These are phyloP conservation scores for Manduca sexta DNA, from an alignment of 1,140 invertebrate genomes.

Conservation along the genomic window DNA sequence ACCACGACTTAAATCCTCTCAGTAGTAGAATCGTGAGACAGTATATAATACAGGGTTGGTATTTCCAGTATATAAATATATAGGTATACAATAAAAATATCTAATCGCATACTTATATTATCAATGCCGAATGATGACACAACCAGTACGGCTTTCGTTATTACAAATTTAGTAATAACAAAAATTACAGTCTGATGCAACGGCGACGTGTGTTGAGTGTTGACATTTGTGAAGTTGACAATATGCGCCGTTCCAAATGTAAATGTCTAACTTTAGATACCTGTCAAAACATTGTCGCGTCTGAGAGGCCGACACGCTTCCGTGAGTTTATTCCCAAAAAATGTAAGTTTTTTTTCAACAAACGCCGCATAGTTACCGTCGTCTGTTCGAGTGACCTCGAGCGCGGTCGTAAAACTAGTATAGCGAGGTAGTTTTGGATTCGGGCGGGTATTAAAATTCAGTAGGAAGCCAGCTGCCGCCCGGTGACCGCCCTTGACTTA, in stretches of 20 bases:
- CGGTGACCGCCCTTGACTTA: constrained; percentile 55
- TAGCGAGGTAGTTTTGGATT: constrained; percentile 33
- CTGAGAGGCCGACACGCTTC: constrained; percentile 13
- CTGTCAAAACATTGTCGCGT: constrained; percentile 27
- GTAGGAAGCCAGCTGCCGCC: constrained; percentile 45
- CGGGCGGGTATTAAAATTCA: constrained; percentile 47
- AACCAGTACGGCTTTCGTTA: not conserved
- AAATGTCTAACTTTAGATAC: constrained; percentile 34
- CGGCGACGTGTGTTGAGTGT: not conserved
- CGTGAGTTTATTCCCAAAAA: not conserved
- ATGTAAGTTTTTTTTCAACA: constrained; percentile 8
- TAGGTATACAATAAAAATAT: too few species aligned
- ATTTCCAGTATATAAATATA: too few species aligned
- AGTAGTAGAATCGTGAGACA: too few species aligned
- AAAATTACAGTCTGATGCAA: not conserved
- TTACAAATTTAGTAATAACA: not conserved
- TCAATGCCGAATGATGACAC: too few species aligned
- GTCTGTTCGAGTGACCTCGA: constrained; percentile 36
- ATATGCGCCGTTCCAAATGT: constrained; percentile 6
- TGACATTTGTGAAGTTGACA: constrained; percentile 2
- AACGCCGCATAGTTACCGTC: constrained; percentile 22
- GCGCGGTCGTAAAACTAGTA: constrained; percentile 42
- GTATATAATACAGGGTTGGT: too few species aligned
- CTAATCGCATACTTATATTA: too few species aligned
- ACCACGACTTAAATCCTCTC: too few species aligned